phyloP scores from a whole-genome alignment of 1,140 invertebrate genomes.

The Portunus trituberculatus region DNA sequence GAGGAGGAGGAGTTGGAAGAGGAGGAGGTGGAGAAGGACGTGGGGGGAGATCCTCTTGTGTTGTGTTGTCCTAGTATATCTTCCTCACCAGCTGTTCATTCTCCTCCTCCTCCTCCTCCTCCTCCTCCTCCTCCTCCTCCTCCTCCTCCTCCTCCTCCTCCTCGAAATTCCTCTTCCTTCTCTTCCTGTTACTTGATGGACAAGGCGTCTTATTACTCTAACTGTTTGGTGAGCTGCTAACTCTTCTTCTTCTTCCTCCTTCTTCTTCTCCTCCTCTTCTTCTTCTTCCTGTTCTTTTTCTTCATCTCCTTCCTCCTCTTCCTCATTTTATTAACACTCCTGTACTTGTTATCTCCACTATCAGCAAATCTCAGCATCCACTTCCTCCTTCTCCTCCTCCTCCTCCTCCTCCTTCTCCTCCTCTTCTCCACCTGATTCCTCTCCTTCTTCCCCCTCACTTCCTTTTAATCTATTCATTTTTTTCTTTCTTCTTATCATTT shows the following conservation, averaged over 20 bases:
- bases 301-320: not conserved
- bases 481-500: too few species aligned
- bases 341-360: too few species aligned
- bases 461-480: not conserved
- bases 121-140: not conserved
- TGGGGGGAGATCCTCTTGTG: not conserved
- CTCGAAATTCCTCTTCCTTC: not conserved
- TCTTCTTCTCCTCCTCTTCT: not conserved
- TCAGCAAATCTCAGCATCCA: not conserved
- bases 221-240: not conserved
- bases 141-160: not conserved
- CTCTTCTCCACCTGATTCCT: not conserved
- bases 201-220: not conserved
- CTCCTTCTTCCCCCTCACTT: not conserved
- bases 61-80: not conserved
- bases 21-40: too few species aligned
- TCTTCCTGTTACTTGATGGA: not conserved
- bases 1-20: not conserved
- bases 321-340: not conserved
- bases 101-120: constrained; percentile 12
- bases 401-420: not conserved
- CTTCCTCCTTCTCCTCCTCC: not conserved
- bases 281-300: not conserved
- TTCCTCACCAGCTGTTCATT: not conserved
- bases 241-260: not conserved